Evolutionary conservation across 2,888 invertebrate genomes (phyloP), one percentile per base, ranked within the genome.

Genomic region (Teleogryllus oceanicus): DNA sequence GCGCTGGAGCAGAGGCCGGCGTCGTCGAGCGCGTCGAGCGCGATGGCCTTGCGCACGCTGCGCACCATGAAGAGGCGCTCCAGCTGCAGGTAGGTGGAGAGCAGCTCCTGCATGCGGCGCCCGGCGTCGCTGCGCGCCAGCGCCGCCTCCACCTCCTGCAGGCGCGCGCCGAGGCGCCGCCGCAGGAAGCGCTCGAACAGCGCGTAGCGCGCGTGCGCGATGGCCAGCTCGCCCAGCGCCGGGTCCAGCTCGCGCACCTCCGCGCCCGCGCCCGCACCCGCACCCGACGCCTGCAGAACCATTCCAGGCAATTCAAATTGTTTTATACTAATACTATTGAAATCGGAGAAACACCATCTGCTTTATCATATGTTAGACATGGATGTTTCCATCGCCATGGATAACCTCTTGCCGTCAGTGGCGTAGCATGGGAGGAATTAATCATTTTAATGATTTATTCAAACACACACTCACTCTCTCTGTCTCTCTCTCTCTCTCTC

Each of bases 11-110:
- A 93, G 83, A 93, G 91, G 81, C 92, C 92, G 8, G 37, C 37
- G n/a, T 90, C 88, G 83, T 94, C 94, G 49, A 93, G 89, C 0
- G 90, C 88, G 84, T 96, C 96, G 90, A 96, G 89, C 80, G 91
- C 91, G 78, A 96, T 90, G 2, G 98, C 99, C 88, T 98, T 99
- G 77, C 92, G 91, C 0, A 98, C 94, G 85, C 96, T 98, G 87
- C 98, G 97, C 83, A 96, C 94, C 91, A 99, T 92, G 87, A 97
- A 99, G 87, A 94, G 98, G 85, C 96, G 94, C 87, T 99, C 99
- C 84, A 99, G 89, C 24, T 94, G 90, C 79, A 99, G 91, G 88
- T 99, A 99, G 82, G 94, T 92, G 74, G 96, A 94, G 2, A 99
- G 89, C 49, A 96, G 86, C 84, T 95, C 94, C 85, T 96, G 96